Base-by-base conservation (phyloP, 2,113 vertebrate genomes). In the Nematolebias whitei region DNA sequence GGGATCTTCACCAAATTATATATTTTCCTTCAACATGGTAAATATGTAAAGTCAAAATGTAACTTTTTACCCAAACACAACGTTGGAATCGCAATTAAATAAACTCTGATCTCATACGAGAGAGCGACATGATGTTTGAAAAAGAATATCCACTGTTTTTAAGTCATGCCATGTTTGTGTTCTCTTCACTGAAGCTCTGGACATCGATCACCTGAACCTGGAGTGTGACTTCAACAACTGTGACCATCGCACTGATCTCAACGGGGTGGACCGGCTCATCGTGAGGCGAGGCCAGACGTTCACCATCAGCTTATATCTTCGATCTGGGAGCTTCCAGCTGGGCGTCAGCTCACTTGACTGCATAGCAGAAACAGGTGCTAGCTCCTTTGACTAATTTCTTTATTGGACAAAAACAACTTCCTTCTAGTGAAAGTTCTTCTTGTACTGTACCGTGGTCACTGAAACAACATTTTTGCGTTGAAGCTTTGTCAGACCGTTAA, bases 271-370 rank as follows among this genome's bases (percentile, higher is more conserved):
- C 7, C 90, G 76, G 35, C 92, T 99, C 77, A 91, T 98, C 2
- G 86, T 98, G 57, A 92, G 97, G 49, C 90, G 96, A 20, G 97
- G 96, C 0, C 96, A 97, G 74, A 52, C 82, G 12, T 99, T 99
- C 84, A 22, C 59, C 20, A 53, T 96, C 89, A 94, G 86, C 0
- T 91, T 99, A 67, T 54, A 78, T 76, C 97, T 95, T 22, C 82
- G 83, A 0, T 94, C 93, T 5, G 92, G 95, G 0, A 70, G 3
- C 51, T 96, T 92, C 0, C 85, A 96, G 24, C 90, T 94, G 0
- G 89, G 92, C 0, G 63, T 87, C 84, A 93, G 92, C 83, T 89
- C 84, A 16, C 90, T 98, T 1, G 62, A 90, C 64, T 93, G 94
- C 74, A 75, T 77, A 0, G 93, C 86, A 0, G 84, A 94, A 84